Percentiles rank a stretch among this genome's conserved stretches.
phyloP scores from a whole-genome alignment of 2,888 invertebrate species.

The Cephus rjabovi region DNA sequence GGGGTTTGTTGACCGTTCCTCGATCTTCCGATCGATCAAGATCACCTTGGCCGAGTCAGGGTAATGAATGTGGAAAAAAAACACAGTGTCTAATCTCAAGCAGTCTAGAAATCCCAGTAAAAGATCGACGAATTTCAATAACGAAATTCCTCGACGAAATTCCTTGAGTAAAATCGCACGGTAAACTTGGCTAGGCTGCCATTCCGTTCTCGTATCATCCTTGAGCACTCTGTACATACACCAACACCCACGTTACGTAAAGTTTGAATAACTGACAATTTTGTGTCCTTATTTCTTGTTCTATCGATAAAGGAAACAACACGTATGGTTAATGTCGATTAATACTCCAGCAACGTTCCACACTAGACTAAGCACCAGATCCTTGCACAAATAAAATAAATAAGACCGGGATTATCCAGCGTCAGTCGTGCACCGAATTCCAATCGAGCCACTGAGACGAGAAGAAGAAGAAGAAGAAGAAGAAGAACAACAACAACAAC shows the following conservation, averaged over 20 bases:
- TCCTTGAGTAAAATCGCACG: not conserved
- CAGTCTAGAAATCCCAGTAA: not conserved
- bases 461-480: not conserved
- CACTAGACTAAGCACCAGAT: slow-evolving; percentile 1
- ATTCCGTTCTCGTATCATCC: not conserved
- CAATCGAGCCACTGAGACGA: not conserved
- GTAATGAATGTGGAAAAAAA: not conserved
- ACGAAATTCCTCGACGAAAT: not conserved
- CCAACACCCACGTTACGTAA: not conserved
- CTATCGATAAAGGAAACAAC: not conserved
- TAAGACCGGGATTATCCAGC: not conserved
- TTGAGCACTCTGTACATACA: not conserved
- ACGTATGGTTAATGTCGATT: not conserved
- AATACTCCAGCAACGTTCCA: slow-evolving; percentile 12
- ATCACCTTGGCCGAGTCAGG: not conserved
- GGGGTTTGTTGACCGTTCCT: not conserved
- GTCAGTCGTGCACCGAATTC: not conserved
- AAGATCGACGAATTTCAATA: not conserved
- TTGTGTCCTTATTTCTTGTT: not conserved
- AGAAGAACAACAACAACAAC: slow-evolving; percentile 1
- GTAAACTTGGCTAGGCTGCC: not conserved
- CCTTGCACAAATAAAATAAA: not conserved
- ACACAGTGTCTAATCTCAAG: not conserved
- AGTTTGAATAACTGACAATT: not conserved
- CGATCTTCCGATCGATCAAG: not conserved